Base-by-base conservation (phyloP, 2,797 vertebrate genomes). In the Sardinella longiceps region DNA sequence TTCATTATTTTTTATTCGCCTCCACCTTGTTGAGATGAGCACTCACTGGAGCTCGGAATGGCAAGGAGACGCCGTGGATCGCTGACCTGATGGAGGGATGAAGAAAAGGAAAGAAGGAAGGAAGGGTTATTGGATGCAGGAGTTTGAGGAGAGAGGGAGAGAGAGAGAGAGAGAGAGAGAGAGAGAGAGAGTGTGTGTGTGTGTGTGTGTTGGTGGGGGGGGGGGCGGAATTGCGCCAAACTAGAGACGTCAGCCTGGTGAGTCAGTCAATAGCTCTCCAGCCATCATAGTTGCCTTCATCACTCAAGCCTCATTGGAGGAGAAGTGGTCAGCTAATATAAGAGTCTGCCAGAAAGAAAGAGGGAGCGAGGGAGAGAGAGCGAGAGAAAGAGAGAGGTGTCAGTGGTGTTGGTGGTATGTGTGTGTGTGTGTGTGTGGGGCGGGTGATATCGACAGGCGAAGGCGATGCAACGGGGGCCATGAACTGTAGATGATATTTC, bases 1-100 rank as follows among this genome's bases (percentile, higher is more conserved):
- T 91, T 93, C 91, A 92, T 93, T 94, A 91, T 93, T 87, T 92
- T 88, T 91, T 88, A 88, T 90, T 90, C 89, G 87, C 88, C 89
- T 87, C 88, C 86, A 91, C 90, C 90, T 90, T 84, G 85, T 51
- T 88, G 89, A 81, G 83, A 89, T 92, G 90, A 88, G 93, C 89
- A 90, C 89, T 39, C 66, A 91, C 87, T 85, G 86, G 85, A 48
- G 82, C 85, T 77, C 84, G 46, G 28, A 74, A 83, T 82, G 70
- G 83, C 82, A 87, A 84, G 87, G 83, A 82, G 84, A 89, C 58
- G 53, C 53, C 28, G 30, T 88, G 84, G 66, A 33, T 60, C 83
- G 88, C 37, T 81, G 77, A 77, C 83, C 51, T 11, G 25, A 53
- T 25, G 33, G 48, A 60, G 37, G 80, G 81, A 80, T 20, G 43